A percentile compares a stretch with the other conserved stretches of the same genome.
phyloP scores from a whole-genome alignment of 2,888 invertebrate genomes.

The Apoderus coryli region DNA sequence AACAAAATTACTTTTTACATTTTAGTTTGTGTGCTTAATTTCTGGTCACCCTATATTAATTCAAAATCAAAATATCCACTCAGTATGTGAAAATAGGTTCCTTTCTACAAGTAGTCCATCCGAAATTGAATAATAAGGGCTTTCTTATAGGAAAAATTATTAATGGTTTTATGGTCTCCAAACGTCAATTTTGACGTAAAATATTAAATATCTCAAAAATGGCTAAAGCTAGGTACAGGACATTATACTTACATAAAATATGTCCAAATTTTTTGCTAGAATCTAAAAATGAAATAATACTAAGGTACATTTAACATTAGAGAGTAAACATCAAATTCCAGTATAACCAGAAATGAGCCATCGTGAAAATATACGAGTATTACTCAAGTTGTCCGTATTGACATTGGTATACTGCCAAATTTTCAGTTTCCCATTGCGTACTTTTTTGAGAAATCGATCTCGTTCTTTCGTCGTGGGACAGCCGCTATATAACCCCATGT shows the following conservation, averaged over 20 bases:
- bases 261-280: neutral
- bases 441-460: no score
- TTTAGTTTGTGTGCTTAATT: no score
- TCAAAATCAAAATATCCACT: neutral
- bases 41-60: slow-evolving; percentile 1
- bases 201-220: neutral
- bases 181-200: slow-evolving; percentile 1
- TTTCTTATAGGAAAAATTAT: slow-evolving; percentile 1
- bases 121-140: slow-evolving; percentile 1
- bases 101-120: slow-evolving; percentile 1
- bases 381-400: slow-evolving; percentile 1
- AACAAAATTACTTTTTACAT: no score
- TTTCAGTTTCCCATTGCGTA: no score
- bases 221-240: slow-evolving; percentile 2
- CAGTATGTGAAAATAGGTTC: slow-evolving; percentile 1
- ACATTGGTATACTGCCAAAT: no score
- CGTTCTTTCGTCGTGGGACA: no score
- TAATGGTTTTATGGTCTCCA: neutral
- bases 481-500: no score
- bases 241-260: slow-evolving; percentile 1
- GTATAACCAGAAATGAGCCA: no score
- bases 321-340: neutral
- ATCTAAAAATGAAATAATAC: slow-evolving; percentile 3
- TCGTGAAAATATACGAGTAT: no score
- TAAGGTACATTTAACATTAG: neutral